These are phyloP conservation scores for Scrobipalpa atriplicella DNA, from an alignment of 2,888 invertebrate species.

Conservation along the genomic window DNA sequence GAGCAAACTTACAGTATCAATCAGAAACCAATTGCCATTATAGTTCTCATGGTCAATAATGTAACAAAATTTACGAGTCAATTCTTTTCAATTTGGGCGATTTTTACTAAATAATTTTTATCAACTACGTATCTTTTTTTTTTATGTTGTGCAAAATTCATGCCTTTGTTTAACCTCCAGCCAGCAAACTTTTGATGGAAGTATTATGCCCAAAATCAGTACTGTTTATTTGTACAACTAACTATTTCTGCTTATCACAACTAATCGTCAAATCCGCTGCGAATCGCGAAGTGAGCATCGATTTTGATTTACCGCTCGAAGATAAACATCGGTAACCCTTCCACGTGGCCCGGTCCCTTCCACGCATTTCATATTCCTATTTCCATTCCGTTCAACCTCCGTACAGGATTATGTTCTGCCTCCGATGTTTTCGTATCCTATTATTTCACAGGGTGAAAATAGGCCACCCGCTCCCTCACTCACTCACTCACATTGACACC, in stretches of 20 bases:
- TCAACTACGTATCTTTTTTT: too few species aligned
- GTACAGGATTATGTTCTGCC: conserved; percentile 81
- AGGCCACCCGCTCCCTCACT: conserved; percentile 75
- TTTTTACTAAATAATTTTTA: too few species aligned
- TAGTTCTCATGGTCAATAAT: too few species aligned
- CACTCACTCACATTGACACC: conserved; percentile 61
- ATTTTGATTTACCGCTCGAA: conserved; percentile 69
- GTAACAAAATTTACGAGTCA: too few species aligned
- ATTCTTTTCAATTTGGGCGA: too few species aligned
- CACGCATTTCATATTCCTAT: conserved; percentile 80
- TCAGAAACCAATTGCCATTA: too few species aligned
- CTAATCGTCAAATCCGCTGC: conserved; percentile 37
- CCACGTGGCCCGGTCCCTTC: conserved; percentile 74
- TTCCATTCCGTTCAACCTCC: conserved; percentile 79
- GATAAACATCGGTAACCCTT: conserved; percentile 78
- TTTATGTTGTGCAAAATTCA: too few species aligned
- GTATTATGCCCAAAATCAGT: not conserved
- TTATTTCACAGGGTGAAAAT: conserved; percentile 83
- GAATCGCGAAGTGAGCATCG: conserved; percentile 59
- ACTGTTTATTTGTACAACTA: not conserved
- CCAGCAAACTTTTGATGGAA: too few species aligned
- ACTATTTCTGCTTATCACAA: conserved; percentile 21
- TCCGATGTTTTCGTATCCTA: conserved; percentile 82
- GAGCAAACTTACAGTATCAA: not conserved
- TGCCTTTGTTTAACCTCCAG: too few species aligned